Percentiles rank a stretch among this genome's conserved stretches.
phyloP scores from a whole-genome alignment of 2,888 invertebrate species.

The Synanthedon vespiformis region DNA sequence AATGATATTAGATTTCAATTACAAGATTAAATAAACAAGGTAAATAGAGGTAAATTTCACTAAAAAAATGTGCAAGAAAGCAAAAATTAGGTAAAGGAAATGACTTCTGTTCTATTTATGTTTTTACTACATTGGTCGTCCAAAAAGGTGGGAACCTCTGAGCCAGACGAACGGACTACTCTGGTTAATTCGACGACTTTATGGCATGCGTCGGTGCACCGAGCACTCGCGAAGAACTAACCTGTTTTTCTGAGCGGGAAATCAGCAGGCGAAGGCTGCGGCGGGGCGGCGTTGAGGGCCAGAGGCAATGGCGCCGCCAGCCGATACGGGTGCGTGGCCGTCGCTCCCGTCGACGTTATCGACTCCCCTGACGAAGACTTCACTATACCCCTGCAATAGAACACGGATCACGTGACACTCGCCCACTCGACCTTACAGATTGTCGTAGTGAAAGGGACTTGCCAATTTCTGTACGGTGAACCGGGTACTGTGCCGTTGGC shows the following conservation, averaged over 20 bases:
- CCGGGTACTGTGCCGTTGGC: constrained; percentile 77
- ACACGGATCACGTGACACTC: background rate
- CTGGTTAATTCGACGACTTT: no score
- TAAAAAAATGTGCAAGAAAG: no score
- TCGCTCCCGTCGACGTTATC: constrained; percentile 65
- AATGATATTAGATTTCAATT: no score
- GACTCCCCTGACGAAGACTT: constrained; percentile 76
- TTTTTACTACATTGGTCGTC: no score
- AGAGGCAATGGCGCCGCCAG: constrained; percentile 72
- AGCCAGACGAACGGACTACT: no score
- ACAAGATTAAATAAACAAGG: no score
- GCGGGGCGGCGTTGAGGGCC: constrained; percentile 41
- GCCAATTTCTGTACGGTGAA: constrained; percentile 85
- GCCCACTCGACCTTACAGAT: background rate
- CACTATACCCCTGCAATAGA: constrained; percentile 70
- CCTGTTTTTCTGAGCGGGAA: constrained; percentile 96
- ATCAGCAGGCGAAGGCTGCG: constrained; percentile 69
- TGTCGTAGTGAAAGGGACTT: constrained; percentile 19
- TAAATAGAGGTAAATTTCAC: no score
- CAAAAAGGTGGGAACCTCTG: no score
- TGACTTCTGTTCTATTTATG: no score
- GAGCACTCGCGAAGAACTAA: constrained; percentile 42
- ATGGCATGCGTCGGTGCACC: no score
- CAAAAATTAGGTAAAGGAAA: no score
- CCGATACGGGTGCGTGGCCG: constrained; percentile 77